These are phyloP conservation scores for Oegoconia quadripuncta DNA, from an alignment of 2,888 invertebrate species.

Conservation along the genomic window DNA sequence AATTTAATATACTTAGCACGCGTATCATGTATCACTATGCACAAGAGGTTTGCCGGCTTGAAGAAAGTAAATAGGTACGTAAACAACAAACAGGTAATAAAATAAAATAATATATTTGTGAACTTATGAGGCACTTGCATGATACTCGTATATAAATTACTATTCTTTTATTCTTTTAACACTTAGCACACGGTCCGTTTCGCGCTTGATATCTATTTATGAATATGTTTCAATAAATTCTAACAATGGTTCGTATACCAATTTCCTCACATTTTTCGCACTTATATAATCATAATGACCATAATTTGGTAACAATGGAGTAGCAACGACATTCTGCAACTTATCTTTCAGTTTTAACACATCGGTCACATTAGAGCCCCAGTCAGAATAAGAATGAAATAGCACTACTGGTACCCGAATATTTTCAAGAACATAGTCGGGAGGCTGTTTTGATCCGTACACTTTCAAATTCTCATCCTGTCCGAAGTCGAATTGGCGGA, in stretches of 20 bases:
- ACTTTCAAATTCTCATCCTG: conserved; percentile 19
- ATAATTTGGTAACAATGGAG: conserved; percentile 25
- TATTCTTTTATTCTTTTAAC: too few species aligned
- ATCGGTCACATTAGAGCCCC: conserved; percentile 23
- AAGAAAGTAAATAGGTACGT: too few species aligned
- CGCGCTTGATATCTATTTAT: too few species aligned
- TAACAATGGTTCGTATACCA: conserved; percentile 21
- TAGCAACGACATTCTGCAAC: conserved; percentile 25
- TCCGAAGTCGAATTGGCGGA: conserved; percentile 32
- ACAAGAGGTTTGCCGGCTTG: too few species aligned
- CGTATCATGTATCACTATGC: too few species aligned
- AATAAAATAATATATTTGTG: too few species aligned
- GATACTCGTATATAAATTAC: too few species aligned
- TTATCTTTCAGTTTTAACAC: conserved; percentile 21
- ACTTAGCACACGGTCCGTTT: too few species aligned
- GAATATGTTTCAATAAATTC: neutral
- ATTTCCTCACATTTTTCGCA: conserved; percentile 25
- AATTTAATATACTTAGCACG: too few species aligned
- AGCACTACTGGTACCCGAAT: conserved; percentile 27
- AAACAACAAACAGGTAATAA: too few species aligned
- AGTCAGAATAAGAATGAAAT: conserved; percentile 30
- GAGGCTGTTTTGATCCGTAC: conserved; percentile 25
- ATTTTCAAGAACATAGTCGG: conserved; percentile 25
- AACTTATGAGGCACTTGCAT: too few species aligned
- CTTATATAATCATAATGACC: conserved; percentile 34